Conservation (phyloP, 92 coral and sea anemone genomes). For the Chrysogorgia sp. region DNA sequence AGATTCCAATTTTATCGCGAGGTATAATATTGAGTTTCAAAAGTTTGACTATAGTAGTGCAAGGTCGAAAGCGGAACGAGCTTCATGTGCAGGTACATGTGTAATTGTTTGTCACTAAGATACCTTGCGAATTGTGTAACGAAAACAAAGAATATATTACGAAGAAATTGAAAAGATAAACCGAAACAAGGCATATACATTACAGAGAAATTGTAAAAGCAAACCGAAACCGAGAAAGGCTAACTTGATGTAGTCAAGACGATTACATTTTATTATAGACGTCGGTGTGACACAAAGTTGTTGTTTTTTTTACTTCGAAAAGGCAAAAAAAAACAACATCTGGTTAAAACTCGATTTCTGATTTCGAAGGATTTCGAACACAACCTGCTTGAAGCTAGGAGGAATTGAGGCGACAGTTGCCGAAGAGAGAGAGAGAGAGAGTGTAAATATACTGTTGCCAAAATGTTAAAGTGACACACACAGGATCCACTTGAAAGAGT, state of each 20-base stretch:
- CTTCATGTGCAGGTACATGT: conserved; percentile 17
- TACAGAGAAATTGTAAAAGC: neutral
- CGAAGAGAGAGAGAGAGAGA: neutral
- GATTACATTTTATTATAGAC: no score
- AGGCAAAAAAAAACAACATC: neutral
- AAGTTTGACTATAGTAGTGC: no score
- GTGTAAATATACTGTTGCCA: no score
- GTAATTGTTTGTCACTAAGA: conserved; percentile 39
- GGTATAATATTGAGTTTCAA: no score
- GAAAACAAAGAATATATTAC: conserved; percentile 9
- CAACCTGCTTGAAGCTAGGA: neutral
- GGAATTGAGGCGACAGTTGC: neutral
- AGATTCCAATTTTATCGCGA: no score
- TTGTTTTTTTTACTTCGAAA: neutral
- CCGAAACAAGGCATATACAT: no score
- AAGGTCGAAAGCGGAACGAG: neutral
- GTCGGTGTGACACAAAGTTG: no score
- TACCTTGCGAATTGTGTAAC: conserved; percentile 8
- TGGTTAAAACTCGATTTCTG: conserved; percentile 8
- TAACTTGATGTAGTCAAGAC: neutral
- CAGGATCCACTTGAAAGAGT: neutral
- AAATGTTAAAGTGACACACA: neutral
- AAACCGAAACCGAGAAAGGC: no score
- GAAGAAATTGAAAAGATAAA: neutral
- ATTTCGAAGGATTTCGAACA: conserved; percentile 2